A percentile compares a stretch with the other conserved stretches of the same genome.
Conservation (phyloP, 2,113 vertebrate genomes). For the Cromileptes altivelis region DNA sequence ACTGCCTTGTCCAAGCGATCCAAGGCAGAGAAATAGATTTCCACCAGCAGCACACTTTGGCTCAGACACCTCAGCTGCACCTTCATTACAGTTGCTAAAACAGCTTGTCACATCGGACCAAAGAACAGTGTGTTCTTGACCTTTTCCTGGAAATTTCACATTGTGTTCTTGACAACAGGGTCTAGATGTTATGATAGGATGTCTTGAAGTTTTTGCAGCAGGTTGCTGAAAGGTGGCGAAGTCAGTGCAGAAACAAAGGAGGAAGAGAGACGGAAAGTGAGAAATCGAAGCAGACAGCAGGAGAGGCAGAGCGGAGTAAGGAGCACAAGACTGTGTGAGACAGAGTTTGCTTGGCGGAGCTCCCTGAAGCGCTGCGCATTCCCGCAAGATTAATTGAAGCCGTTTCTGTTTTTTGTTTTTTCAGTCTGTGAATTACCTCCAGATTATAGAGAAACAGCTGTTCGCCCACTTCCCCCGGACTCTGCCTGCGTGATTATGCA, state of each 20-base stretch:
- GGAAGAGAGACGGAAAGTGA: conserved; percentile 13
- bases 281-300: conserved; percentile 46
- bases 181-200: neutral
- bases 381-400: conserved; percentile 69
- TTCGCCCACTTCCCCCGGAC: conserved; percentile 56
- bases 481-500: conserved; percentile 46
- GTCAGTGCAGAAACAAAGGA: conserved; percentile 2
- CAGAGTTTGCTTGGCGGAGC: conserved; percentile 39
- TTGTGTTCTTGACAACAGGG: neutral
- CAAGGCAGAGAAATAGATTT: neutral
- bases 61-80: neutral
- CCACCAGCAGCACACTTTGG: neutral
- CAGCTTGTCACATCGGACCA: neutral
- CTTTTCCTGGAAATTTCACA: conserved; percentile 1
- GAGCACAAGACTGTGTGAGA: conserved; percentile 54
- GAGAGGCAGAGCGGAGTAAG: conserved; percentile 45
- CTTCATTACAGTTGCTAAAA: conserved; percentile 5
- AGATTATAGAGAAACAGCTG: conserved; percentile 72
- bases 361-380: conserved; percentile 57
- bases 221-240: conserved; percentile 20
- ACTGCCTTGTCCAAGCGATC: neutral
- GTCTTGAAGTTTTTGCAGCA: neutral
- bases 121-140: conserved; percentile 7
- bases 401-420: conserved; percentile 69
- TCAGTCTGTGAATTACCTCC: conserved; percentile 63